Conservation (phyloP, 2,888 invertebrate genomes). For the Brachynemurus nebulosus region DNA sequence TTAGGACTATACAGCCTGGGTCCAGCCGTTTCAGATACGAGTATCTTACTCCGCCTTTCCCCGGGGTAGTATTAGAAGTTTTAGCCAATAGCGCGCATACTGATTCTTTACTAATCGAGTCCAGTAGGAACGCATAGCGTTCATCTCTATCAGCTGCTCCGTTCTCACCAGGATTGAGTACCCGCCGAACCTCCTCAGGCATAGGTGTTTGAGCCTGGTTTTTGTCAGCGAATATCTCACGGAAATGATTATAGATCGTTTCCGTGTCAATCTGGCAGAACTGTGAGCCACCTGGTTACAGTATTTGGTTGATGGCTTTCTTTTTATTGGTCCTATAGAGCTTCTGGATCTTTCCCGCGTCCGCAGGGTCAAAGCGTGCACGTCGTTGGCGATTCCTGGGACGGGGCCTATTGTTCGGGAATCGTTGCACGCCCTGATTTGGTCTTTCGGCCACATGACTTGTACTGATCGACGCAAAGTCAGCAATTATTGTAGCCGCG, state of each 20-base stretch:
- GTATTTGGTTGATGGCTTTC: neutral
- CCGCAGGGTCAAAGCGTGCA: neutral
- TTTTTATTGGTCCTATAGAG: neutral
- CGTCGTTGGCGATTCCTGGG: neutral
- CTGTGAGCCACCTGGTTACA: neutral
- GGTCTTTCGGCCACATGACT: neutral
- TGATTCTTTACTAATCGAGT: neutral
- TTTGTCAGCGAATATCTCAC: neutral
- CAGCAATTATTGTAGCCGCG: neutral
- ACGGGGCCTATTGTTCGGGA: neutral
- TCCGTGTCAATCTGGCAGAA: neutral
- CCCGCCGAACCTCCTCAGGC: neutral
- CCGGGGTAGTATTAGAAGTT: neutral
- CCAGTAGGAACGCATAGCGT: neutral
- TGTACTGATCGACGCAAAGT: neutral
- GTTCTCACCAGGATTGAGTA: neutral
- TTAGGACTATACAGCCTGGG: neutral
- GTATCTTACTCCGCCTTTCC: neutral
- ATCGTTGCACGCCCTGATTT: neutral
- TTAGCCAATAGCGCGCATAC: neutral
- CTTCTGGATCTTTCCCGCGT: neutral
- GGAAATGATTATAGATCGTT: neutral
- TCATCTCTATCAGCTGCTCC: neutral
- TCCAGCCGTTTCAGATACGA: neutral
- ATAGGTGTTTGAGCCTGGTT: neutral